A percentile compares a stretch with the other conserved stretches of the same genome.
Evolutionary conservation across 2,888 invertebrate genomes (phyloP).

Genomic region (Parthenolecanium corni): DNA sequence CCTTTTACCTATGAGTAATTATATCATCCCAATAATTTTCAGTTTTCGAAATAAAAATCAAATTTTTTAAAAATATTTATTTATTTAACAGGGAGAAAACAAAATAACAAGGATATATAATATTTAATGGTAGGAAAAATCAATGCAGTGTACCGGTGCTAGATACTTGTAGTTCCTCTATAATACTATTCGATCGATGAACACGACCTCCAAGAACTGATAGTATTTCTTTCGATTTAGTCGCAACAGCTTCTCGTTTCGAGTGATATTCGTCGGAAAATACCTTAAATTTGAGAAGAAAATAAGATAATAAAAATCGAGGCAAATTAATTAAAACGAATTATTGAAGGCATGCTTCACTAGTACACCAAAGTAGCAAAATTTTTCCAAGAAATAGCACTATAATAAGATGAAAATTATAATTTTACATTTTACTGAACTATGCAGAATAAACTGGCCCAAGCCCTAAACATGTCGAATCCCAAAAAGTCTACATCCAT

Average conservation of each 20-base stretch:
- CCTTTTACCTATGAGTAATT: no score
- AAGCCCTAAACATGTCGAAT: no score
- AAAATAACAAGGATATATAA: constrained; percentile 9
- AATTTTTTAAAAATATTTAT: constrained; percentile 10
- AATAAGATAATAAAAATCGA: no score
- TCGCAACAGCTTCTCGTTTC: constrained; percentile 23
- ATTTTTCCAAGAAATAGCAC: neutral
- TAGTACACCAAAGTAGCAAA: neutral
- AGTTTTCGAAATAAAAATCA: no score
- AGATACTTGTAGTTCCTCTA: constrained; percentile 58
- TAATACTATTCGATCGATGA: constrained; percentile 68
- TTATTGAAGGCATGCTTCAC: neutral
- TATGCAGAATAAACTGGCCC: no score
- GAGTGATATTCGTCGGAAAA: constrained; percentile 30
- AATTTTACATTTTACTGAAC: no score
- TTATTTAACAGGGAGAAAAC: constrained; percentile 16
- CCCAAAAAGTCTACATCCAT: no score
- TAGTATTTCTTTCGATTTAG: constrained; percentile 34
- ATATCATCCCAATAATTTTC: no score
- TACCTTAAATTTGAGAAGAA: constrained; percentile 10
- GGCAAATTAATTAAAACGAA: neutral
- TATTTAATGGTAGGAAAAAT: neutral
- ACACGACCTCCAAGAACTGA: constrained; percentile 48
- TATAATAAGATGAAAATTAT: no score
- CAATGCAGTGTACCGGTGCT: constrained; percentile 12